Conservation (phyloP, 2,113 vertebrate genomes). For the Narcine bancroftii region DNA sequence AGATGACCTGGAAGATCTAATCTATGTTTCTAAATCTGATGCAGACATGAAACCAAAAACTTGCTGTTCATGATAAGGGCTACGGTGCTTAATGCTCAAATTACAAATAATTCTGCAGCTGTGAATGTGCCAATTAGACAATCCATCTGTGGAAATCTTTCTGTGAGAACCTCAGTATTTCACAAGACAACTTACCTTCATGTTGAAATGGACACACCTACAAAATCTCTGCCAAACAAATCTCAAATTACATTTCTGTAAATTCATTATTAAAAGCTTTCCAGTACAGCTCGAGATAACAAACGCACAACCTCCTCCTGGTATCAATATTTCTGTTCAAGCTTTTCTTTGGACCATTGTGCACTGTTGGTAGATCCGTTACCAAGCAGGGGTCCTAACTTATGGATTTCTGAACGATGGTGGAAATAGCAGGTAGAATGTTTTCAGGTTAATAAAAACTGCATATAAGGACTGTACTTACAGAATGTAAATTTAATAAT, state of each 20-base stretch:
- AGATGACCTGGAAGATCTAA: constrained; percentile 6
- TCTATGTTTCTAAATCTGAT: constrained; percentile 27
- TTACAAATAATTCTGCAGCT: constrained; percentile 36
- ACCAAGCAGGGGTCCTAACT: neutral
- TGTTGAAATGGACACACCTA: neutral
- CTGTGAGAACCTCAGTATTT: neutral
- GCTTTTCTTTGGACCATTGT: neutral
- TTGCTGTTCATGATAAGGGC: constrained; percentile 24
- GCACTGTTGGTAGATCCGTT: neutral
- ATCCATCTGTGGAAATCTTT: constrained; percentile 33
- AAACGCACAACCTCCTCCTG: neutral
- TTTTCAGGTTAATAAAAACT: neutral
- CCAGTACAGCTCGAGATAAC: constrained; percentile 17
- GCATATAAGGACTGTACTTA: neutral
- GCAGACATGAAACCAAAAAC: constrained; percentile 30
- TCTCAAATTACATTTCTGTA: constrained; percentile 24
- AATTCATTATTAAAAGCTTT: constrained; percentile 33
- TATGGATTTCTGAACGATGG: neutral
- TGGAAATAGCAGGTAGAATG: neutral
- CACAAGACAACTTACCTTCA: constrained; percentile 16
- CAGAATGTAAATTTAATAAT: neutral
- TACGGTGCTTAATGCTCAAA: neutral
- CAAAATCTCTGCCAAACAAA: constrained; percentile 6
- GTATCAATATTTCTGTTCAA: neutral
- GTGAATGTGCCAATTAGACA: constrained; percentile 28